Percentiles rank a stretch among this genome's conserved stretches.
Conservation (phyloP, 2,113 vertebrate genomes). For the Piaya cayana region DNA sequence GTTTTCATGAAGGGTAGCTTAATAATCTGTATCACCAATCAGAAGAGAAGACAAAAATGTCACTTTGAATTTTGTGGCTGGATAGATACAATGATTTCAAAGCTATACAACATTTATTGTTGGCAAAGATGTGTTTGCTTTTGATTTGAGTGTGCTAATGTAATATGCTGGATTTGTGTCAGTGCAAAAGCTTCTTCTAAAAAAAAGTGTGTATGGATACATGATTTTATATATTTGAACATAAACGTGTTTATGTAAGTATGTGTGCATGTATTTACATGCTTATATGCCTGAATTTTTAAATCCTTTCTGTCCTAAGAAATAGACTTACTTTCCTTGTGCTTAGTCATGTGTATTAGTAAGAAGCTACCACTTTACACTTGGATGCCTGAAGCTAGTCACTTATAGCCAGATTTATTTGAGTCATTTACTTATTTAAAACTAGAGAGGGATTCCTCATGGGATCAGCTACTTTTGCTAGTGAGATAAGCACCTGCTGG, state of each 20-base stretch:
- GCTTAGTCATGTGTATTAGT: neutral
- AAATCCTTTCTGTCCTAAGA: neutral
- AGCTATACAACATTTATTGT: neutral
- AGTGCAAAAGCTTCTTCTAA: neutral
- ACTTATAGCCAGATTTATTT: neutral
- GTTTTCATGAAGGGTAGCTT: conserved; percentile 15
- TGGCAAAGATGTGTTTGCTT: neutral
- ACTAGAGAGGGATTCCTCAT: neutral
- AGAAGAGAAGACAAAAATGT: conserved; percentile 49
- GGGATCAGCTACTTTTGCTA: neutral
- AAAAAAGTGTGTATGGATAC: neutral
- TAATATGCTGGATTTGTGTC: neutral
- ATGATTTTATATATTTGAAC: neutral
- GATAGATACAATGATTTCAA: conserved; percentile 11
- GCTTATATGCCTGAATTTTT: neutral
- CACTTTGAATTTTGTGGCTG: conserved; percentile 35
- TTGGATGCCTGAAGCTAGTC: neutral
- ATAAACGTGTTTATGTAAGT: neutral
- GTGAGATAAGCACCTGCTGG: neutral
- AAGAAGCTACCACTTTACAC: neutral
- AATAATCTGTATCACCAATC: conserved; percentile 47
- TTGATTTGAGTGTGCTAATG: neutral
- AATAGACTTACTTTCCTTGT: neutral
- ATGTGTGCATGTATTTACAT: neutral
- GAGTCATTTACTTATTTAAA: neutral